phyloP scores from a whole-genome alignment of 2,888 invertebrate genomes.

The Drosophila buzzatii region DNA sequence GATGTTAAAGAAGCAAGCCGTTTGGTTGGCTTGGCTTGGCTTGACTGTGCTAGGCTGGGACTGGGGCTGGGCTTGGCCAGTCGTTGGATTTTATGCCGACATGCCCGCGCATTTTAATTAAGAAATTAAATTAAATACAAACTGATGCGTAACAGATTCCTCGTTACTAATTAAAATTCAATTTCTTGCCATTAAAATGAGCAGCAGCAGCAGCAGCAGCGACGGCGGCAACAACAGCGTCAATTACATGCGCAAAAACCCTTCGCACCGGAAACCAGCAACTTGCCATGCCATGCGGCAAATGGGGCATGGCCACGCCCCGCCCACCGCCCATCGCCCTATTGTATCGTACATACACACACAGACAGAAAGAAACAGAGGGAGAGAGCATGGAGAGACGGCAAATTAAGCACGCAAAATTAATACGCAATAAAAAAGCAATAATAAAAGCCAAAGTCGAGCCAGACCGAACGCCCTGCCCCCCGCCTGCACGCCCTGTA shows the following conservation, averaged over 20 bases:
- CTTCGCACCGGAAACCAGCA: conserved; percentile 61
- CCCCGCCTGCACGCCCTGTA: not conserved
- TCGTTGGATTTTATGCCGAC: conserved; percentile 73
- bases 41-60: conserved; percentile 41
- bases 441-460: conserved; percentile 69
- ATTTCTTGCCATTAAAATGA: conserved; percentile 82
- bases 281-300: conserved; percentile 29
- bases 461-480: conserved; percentile 1
- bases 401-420: conserved; percentile 80
- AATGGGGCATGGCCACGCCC: conserved; percentile 51
- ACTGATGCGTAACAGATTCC: conserved; percentile 82
- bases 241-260: conserved; percentile 70
- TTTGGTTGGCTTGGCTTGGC: conserved; percentile 5
- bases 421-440: conserved; percentile 81
- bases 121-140: conserved; percentile 82
- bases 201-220: conserved; percentile 17
- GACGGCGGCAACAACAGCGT: conserved; percentile 52
- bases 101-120: conserved; percentile 80
- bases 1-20: conserved; percentile 34
- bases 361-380: not conserved
- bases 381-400: conserved; percentile 12
- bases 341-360: conserved; percentile 3
- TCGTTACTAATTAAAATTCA: conserved; percentile 81
- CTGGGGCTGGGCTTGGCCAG: conserved; percentile 54
- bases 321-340: conserved; percentile 1